phyloP scores from a whole-genome alignment of 2,113 vertebrate genomes.

The Rynchops niger region DNA sequence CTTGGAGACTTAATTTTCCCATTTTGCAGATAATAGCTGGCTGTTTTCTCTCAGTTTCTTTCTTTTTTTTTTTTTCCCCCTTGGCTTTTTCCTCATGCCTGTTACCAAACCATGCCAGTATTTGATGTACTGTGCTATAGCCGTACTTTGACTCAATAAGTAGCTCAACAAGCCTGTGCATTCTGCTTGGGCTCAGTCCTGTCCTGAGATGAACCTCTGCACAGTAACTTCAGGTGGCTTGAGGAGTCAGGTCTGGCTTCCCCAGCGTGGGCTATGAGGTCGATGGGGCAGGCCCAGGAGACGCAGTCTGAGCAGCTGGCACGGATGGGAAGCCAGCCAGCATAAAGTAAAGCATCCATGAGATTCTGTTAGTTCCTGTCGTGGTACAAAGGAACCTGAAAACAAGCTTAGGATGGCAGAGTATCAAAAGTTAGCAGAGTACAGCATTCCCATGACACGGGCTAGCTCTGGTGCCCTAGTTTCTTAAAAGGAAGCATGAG shows the following conservation, averaged over 20 bases:
- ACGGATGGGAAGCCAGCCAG: not conserved
- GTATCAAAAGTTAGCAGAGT: not conserved
- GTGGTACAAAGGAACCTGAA: not conserved
- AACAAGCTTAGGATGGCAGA: not conserved
- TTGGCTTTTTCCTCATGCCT: not conserved
- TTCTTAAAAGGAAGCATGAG: not conserved
- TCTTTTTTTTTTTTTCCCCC: not conserved
- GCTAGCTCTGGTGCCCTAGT: not conserved
- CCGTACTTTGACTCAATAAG: not conserved
- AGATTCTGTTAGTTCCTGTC: not conserved
- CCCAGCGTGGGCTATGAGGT: not conserved
- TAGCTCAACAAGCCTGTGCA: not conserved
- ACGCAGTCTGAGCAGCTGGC: not conserved
- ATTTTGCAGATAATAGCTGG: not conserved
- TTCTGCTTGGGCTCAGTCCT: not conserved
- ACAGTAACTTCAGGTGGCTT: not conserved
- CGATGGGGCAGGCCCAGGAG: not conserved
- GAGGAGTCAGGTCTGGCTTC: not conserved
- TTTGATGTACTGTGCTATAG: not conserved
- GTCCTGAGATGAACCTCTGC: not conserved
- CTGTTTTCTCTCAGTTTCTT: not conserved
- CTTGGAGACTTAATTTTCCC: not conserved
- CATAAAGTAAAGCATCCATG: not conserved
- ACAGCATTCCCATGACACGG: not conserved
- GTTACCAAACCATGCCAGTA: not conserved